phyloP scores from a whole-genome alignment of 2,113 vertebrate genomes.

The Burhinus oedicnemus region DNA sequence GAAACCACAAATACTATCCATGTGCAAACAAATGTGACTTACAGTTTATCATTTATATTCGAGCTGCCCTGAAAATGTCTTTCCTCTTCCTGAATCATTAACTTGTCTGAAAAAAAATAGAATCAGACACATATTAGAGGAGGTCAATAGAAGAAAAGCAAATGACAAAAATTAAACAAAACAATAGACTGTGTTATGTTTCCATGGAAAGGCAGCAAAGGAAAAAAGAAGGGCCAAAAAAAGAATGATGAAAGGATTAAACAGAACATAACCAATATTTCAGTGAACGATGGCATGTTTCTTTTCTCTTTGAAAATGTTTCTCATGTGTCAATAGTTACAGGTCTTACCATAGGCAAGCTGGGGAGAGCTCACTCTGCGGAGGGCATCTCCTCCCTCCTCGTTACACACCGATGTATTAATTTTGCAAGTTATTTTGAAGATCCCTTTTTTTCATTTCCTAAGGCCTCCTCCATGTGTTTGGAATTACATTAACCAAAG shows the following conservation, averaged over 20 bases:
- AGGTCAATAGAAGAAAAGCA: constrained; percentile 54
- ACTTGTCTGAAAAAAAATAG: constrained; percentile 52
- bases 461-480: not conserved
- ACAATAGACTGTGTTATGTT: constrained; percentile 60
- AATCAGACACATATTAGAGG: constrained; percentile 48
- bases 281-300: not conserved
- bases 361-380: not conserved
- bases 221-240: constrained; percentile 11
- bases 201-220: constrained; percentile 57
- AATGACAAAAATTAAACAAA: constrained; percentile 63
- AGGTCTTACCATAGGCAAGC: not conserved
- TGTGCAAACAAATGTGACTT: constrained; percentile 46
- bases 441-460: accelerated
- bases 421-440: not conserved
- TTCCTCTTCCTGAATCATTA: constrained; percentile 56
- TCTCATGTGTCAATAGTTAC: not conserved
- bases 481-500: not conserved
- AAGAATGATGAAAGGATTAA: not conserved
- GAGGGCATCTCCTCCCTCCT: not conserved
- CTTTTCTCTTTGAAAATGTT: not conserved
- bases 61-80: constrained; percentile 18
- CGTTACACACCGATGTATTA: not conserved
- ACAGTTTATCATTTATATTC: constrained; percentile 43
- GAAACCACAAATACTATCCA: constrained; percentile 9
- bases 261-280: constrained; percentile 5